A percentile compares a stretch with the other conserved stretches of the same genome.
phyloP scores from a whole-genome alignment of 2,888 invertebrate species.

The Tenthredo amoena region DNA sequence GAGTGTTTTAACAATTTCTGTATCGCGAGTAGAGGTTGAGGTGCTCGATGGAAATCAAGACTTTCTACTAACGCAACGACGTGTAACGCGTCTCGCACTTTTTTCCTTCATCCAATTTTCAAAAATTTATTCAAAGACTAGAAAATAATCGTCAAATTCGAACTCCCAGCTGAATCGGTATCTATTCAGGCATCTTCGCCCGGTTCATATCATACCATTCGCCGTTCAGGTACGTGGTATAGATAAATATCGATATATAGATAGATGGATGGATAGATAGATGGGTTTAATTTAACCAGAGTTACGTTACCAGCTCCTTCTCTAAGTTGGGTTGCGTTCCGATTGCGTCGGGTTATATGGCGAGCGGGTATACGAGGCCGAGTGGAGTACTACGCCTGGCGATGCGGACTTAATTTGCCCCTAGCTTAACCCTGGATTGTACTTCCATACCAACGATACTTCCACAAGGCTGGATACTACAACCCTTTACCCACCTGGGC shows the following conservation, averaged over 20 bases:
- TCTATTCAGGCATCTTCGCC: not conserved
- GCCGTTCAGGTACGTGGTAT: conserved; percentile 65
- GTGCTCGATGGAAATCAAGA: not conserved
- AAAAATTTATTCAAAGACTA: not conserved
- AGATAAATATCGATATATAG: conserved; percentile 10
- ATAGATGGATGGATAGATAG: conserved; percentile 63
- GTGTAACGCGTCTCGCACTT: not conserved
- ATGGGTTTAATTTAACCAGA: conserved; percentile 75
- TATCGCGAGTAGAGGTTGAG: not conserved
- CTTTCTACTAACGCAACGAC: conserved; percentile 6
- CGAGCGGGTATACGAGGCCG: conserved; percentile 48
- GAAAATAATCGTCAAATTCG: not conserved
- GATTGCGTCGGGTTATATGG: conserved; percentile 58
- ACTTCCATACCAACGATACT: conserved; percentile 60
- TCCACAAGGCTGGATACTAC: conserved; percentile 11
- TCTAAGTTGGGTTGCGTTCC: conserved; percentile 62
- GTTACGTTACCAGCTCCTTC: conserved; percentile 66
- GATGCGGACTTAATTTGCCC: conserved; percentile 70
- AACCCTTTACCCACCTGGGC: not conserved
- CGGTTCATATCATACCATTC: not conserved
- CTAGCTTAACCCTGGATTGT: conserved; percentile 66
- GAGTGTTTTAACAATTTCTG: conserved; percentile 24
- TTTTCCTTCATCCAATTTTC: not conserved
- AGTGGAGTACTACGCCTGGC: not conserved
- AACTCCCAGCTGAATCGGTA: not conserved